phyloP scores from a whole-genome alignment of 2,888 invertebrate species.

The Watsonalla binaria region DNA sequence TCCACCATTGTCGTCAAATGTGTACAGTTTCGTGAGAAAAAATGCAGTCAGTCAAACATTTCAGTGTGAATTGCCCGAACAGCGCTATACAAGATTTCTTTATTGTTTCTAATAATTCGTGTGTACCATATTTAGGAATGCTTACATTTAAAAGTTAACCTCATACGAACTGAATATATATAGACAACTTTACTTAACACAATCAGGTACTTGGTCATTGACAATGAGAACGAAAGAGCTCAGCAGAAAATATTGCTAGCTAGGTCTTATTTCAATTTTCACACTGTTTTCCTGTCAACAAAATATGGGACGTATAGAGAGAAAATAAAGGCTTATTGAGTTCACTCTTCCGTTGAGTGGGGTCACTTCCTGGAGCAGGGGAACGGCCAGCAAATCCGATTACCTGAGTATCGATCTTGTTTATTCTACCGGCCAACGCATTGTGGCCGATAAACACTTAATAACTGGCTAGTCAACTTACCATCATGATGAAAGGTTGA shows the following conservation, averaged over 20 bases:
- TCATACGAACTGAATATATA: not conserved
- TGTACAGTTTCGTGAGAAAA: constrained; percentile 38
- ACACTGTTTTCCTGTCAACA: constrained; percentile 14
- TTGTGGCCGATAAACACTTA: constrained; percentile 5
- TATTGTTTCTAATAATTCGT: constrained; percentile 29
- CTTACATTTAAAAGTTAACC: constrained; percentile 8
- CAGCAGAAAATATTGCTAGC: no score
- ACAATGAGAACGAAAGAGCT: no score
- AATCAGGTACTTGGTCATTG: not conserved
- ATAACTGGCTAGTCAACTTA: no score
- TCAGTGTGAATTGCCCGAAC: constrained; percentile 24
- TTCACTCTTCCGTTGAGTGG: constrained; percentile 56
- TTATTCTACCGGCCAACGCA: constrained; percentile 37
- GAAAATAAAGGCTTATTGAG: constrained; percentile 54
- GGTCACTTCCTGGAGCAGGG: constrained; percentile 62
- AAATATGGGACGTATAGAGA: constrained; percentile 23
- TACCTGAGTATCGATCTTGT: constrained; percentile 51
- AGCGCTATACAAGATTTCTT: constrained; percentile 23
- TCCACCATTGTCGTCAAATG: not conserved
- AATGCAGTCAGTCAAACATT: constrained; percentile 17
- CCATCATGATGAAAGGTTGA: no score
- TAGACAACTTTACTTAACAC: not conserved
- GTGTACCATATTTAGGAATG: constrained; percentile 25
- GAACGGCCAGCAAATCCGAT: constrained; percentile 54
- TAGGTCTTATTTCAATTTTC: not conserved